A percentile compares a stretch with the other conserved stretches of the same genome.
phyloP scores from a whole-genome alignment of 1,140 invertebrate species.

The Phenacoccus solenopsis region DNA sequence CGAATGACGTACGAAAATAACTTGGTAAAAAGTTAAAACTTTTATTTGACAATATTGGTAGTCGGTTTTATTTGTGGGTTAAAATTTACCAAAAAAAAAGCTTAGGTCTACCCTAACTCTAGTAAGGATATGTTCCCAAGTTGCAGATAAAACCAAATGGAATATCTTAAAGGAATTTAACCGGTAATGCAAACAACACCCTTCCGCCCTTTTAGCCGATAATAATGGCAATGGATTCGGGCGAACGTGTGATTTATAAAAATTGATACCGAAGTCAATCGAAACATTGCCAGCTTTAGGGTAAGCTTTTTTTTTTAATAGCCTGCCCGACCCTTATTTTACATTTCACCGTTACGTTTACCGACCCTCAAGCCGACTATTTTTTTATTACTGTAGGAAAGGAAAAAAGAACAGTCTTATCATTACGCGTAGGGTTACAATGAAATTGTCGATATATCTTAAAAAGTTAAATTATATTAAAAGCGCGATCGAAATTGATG shows the following conservation, averaged over 20 bases:
- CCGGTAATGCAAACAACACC: conserved; percentile 17
- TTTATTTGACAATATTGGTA: conserved; percentile 3
- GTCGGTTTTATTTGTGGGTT: not conserved
- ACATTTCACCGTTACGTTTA: conserved; percentile 15
- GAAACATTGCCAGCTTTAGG: conserved; percentile 14
- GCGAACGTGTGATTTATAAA: conserved; percentile 17
- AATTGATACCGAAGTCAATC: conserved; percentile 15
- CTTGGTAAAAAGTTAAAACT: not conserved
- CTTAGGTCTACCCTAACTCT: not conserved
- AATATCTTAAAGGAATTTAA: conserved; percentile 18
- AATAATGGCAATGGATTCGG: conserved; percentile 15
- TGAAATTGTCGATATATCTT: conserved; percentile 8
- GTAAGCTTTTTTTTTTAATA: conserved; percentile 15
- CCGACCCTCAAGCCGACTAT: conserved; percentile 11
- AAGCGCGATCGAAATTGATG: conserved; percentile 10
- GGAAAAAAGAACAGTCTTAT: conserved; percentile 5
- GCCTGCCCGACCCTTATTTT: conserved; percentile 10
- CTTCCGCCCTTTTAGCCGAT: conserved; percentile 15
- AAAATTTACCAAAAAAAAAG: conserved; percentile 8
- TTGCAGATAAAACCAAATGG: conserved; percentile 17
- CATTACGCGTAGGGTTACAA: conserved; percentile 10
- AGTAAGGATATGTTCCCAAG: conserved; percentile 6
- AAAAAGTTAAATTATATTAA: conserved; percentile 17
- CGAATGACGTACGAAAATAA: not conserved
- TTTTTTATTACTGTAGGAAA: not conserved